Base-by-base conservation (phyloP, 2,113 vertebrate genomes). In the Proteles cristata region DNA sequence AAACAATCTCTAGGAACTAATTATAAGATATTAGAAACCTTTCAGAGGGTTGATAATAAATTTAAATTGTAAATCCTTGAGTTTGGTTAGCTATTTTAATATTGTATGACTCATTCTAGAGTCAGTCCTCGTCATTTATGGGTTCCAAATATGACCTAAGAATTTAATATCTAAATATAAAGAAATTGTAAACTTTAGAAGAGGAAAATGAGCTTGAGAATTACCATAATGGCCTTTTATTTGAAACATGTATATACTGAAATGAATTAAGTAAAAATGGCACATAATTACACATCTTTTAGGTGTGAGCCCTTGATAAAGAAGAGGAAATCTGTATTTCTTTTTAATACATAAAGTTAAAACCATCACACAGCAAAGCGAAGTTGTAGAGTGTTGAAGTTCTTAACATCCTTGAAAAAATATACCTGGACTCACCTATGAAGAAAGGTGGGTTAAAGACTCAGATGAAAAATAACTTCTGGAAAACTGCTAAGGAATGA, bases 1-100 rank as follows among this genome's bases (percentile, higher is more conserved):
- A 98, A 97, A 93, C 88, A 98, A 97, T 98, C 97, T 98, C 96
- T 96, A 63, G 98, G 96, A 98, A 90, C 58, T 98, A 98, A 98
- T 98, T 98, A 98, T 98, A 98, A 96, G 92, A 97, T 97, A 98
- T 93, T 96, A 95, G 74, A 80, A 97, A 97, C 84, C 93, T 97
- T 98, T 98, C 96, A 86, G 96, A 97, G 97, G 85, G 80, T 84
- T 96, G 97, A 93, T 84, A 90, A 95, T 79, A 31, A 33, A 61
- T 95, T 94, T 93, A 79, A 93, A 28, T 93, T 93, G 19, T 55
- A 82, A 98, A 96, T 71, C 28, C 17, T 97, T 90, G n/a, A 82
- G 35, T 92, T 97, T 97, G 73, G 90, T 93, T 61, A 89, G 79
- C 21, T 31, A 7, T 94, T 96, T 94, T 83, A 88, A 95, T 39